Evolutionary conservation across 92 coral and sea anemone genomes (phyloP), one percentile per base, ranked within the genome.

Genomic region (Phenganax marumi): DNA sequence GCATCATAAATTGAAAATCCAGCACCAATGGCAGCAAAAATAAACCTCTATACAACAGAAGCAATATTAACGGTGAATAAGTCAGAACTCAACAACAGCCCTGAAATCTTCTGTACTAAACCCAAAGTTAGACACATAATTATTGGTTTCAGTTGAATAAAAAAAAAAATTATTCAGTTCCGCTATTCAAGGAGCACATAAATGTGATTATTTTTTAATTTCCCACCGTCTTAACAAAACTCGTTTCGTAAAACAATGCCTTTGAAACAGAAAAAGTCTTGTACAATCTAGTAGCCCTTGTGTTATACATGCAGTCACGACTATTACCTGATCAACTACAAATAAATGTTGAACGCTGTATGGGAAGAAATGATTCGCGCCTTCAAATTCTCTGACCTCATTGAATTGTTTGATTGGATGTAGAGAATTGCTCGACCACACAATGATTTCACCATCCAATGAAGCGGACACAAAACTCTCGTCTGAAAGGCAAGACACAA

Each of bases 401-500:
- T 95, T 95, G 71, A 92, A 91, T 81, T 90, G 93, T 56, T 92
- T 83, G 51, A 93, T 92, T 83, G 83, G 90, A 9, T 89, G 83
- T 17, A 95, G 70, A 13, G 90, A 83, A 71, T 89, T 93, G 50
- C 93, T 81, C 81, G 96, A 92, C 98, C 98, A 95, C 53, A 92
- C 82, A 43, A 95, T 92, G 56, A 95, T 92, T 49, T 97, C 98
- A 70, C 98, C 98, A 75, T 95, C 98, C 77, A 95, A 48, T 33
- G 98, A 95, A 21, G 98, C 98, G 10, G 98, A 95, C 0, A 97
- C 98, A 91, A 95, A 92, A 92, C 91, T 95, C 58, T 93, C 89
- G 69, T 92, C 98, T 95, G 61, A 18, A 50, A 61, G 10, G 10
- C 13, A 19, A 60, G 57, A 79, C 33, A 14, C 16, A 14, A 52